These are phyloP conservation scores for Leptocoma aspasia DNA, from an alignment of 2,113 vertebrate species.

Conservation along the genomic window DNA sequence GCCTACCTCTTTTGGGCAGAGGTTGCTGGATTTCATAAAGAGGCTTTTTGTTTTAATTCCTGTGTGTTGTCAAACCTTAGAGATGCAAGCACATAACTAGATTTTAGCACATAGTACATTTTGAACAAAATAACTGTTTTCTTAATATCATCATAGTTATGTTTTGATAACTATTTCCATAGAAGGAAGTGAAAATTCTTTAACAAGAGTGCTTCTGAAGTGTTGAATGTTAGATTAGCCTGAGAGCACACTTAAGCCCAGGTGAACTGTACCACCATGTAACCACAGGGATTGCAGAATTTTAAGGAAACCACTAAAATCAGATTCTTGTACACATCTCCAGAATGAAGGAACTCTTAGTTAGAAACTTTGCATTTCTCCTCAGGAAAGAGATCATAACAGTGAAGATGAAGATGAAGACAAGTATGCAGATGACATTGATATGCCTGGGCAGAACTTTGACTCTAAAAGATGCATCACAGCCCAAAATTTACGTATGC, in stretches of 20 bases:
- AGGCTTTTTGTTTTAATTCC: background rate
- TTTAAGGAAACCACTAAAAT: background rate
- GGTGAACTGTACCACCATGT: background rate
- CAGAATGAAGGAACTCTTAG: background rate
- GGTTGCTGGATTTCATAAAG: background rate
- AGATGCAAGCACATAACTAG: background rate
- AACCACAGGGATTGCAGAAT: background rate
- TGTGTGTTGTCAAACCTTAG: background rate
- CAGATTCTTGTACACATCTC: background rate
- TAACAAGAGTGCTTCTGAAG: background rate
- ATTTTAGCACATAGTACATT: background rate
- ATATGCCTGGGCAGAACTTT: slow-evolving; percentile 99
- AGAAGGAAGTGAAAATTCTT: background rate
- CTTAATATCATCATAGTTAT: background rate
- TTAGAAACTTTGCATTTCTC: background rate
- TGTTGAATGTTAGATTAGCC: background rate
- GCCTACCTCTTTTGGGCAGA: background rate
- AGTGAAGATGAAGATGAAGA: slow-evolving; percentile 98
- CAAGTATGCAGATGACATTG: slow-evolving; percentile 97
- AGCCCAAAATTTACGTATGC: slow-evolving; percentile 92
- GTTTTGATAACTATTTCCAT: background rate
- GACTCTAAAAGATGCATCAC: slow-evolving; percentile 98
- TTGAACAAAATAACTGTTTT: background rate
- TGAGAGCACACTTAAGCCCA: background rate
- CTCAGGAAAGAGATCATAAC: slow-evolving; percentile 91